Percentiles rank a stretch among this genome's conserved stretches.
phyloP scores from a whole-genome alignment of 2,113 vertebrate genomes.

The Apodemus speciosus region DNA sequence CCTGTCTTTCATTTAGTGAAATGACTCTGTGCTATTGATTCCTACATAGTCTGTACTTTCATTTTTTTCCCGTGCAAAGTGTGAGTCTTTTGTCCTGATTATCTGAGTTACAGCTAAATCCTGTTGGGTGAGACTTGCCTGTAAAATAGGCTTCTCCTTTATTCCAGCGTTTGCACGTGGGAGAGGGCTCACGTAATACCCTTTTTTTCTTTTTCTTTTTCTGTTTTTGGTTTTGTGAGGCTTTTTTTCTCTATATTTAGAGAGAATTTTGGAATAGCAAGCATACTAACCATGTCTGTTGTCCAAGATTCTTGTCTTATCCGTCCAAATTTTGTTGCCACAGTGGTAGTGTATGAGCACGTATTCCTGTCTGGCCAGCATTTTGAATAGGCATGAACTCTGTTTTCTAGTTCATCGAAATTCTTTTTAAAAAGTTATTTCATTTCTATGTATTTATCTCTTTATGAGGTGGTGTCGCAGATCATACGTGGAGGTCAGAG shows the following conservation, averaged over 20 bases:
- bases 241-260: conserved; percentile 7
- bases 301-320: not conserved
- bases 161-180: not conserved
- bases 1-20: not conserved
- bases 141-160: conserved; percentile 18
- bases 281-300: not conserved
- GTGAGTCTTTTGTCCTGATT: conserved; percentile 46
- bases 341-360: not conserved
- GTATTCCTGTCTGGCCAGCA: not conserved
- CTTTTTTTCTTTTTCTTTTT: not conserved
- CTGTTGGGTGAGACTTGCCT: not conserved
- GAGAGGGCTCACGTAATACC: not conserved
- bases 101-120: not conserved
- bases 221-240: not conserved
- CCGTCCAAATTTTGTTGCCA: not conserved
- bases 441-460: not conserved
- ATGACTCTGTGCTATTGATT: not conserved
- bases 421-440: not conserved
- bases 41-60: not conserved
- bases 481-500: not conserved
- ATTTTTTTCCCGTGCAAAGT: not conserved
- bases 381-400: not conserved
- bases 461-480: not conserved
- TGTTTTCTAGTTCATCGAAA: not conserved
- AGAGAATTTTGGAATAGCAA: not conserved